These are phyloP conservation scores for Eubucco bourcierii DNA, from an alignment of 2,113 vertebrate genomes.

Conservation along the genomic window DNA sequence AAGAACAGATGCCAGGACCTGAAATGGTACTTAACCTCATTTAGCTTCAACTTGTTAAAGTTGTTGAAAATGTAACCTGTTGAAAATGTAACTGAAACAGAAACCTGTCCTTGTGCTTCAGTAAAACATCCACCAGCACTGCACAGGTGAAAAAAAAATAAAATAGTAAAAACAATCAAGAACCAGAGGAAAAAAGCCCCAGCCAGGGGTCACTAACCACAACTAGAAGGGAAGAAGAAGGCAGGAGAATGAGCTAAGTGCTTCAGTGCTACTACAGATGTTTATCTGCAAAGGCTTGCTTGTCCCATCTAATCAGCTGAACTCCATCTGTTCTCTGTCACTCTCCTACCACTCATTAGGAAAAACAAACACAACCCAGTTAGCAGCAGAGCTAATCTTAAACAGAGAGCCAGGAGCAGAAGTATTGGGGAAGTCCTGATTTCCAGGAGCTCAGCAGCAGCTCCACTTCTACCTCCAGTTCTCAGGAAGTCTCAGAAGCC, in stretches of 20 bases:
- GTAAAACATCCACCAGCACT: not conserved
- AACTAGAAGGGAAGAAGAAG: not conserved
- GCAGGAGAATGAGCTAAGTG: not conserved
- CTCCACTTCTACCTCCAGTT: not conserved
- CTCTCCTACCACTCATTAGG: not conserved
- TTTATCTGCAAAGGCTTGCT: not conserved
- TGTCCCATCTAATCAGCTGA: slow-evolving; percentile 15
- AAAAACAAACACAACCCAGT: not conserved
- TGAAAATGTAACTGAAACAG: not conserved
- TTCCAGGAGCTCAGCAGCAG: not conserved
- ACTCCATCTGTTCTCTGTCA: slow-evolving; percentile 17
- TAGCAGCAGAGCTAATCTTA: not conserved
- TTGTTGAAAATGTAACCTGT: not conserved
- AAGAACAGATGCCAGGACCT: not conserved
- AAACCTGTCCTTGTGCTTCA: not conserved
- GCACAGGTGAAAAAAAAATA: not conserved
- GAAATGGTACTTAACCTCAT: not conserved
- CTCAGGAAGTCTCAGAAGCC: not conserved
- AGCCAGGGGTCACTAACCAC: not conserved
- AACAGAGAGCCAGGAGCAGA: not conserved
- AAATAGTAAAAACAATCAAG: not conserved
- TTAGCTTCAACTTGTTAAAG: not conserved
- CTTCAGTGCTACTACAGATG: not conserved
- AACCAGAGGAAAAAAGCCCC: not conserved
- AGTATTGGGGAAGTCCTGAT: not conserved